These are phyloP conservation scores for Procavia capensis DNA, from an alignment of 2,113 vertebrate genomes.

Conservation along the genomic window DNA sequence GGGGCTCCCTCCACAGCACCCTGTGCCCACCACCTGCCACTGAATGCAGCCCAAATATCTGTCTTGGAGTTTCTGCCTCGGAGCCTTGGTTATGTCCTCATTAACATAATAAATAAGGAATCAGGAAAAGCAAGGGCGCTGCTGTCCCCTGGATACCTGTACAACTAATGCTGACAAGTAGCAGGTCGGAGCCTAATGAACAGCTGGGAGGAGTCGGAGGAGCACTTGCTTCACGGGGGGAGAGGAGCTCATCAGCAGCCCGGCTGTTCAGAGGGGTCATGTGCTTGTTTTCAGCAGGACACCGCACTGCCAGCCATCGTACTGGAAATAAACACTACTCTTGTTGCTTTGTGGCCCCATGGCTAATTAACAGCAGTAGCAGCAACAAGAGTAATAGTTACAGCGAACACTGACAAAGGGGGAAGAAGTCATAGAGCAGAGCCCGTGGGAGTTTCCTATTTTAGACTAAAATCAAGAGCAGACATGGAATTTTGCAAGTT, in stretches of 20 bases:
- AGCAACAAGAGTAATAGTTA: neutral
- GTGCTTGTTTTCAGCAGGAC: neutral
- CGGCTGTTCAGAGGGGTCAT: neutral
- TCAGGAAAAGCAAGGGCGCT: neutral
- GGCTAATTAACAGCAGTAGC: neutral
- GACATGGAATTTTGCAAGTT: neutral
- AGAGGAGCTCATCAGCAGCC: neutral
- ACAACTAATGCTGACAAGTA: constrained; percentile 42
- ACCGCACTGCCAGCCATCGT: neutral
- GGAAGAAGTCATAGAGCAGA: neutral
- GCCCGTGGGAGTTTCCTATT: neutral
- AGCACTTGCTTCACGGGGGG: neutral
- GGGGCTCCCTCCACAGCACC: too few relatives aligned
- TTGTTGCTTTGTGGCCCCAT: neutral
- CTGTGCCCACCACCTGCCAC: neutral
- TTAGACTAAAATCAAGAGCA: neutral
- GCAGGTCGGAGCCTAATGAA: constrained; percentile 52
- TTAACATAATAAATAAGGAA: constrained; percentile 67
- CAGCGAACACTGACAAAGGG: neutral
- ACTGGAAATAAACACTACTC: constrained; percentile 33
- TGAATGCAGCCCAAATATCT: neutral
- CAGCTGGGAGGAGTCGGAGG: neutral
- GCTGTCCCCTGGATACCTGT: neutral
- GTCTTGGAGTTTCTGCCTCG: neutral
- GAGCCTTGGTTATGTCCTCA: constrained; percentile 17